Base-by-base conservation (phyloP, 2,113 vertebrate species). In the Oreochromis niloticus region DNA sequence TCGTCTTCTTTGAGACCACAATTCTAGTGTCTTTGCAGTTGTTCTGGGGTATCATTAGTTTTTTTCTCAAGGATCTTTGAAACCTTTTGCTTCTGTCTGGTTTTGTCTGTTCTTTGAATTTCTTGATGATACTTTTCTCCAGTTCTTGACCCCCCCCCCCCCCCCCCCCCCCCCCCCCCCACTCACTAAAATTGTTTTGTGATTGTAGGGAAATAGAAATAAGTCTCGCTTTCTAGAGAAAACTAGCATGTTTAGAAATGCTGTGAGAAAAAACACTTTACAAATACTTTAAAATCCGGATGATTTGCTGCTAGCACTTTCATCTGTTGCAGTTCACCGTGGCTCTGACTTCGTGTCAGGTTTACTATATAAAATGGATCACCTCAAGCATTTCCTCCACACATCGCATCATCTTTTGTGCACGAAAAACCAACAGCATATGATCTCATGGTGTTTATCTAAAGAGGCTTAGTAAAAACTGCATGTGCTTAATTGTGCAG, bases 381-480 rank as follows among this genome's bases (percentile, higher is more conserved):
- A 82, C 86, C 73, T 16, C n/a, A 13, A 55, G 66, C 83, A 71
- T 87, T 94, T 91, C 86, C 88, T 80, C 86, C 54, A 80, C 86
- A 87, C 90, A 88, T 92, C 88, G 73, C 90, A 91, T 88, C 88
- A 84, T 91, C 95, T 89, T 92, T 81, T 93, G 92, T 91, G 84
- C 75, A 71, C 24, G 78, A 89, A 92, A 93, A 93, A 94, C 87
- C 89, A 94, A 94, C 92, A 91, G 85, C 89, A 86, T 88, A 92
- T 93, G 93, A 94, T 87, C 87, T 87, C 63, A 78, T 73, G 82
- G 83, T 78, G 85, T 94, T 89, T 87, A 92, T 91, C 82, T 87
- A 88, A 90, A 92, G 87, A 90, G 80, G 89, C 86, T 91, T 68
- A 88, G 83, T 50, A 68, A 86, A 87, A 93, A 89, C 84, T 88